A percentile compares a stretch with the other conserved stretches of the same genome.
Conservation (phyloP, 1,140 invertebrate genomes). For the Drosophila takahashii region DNA sequence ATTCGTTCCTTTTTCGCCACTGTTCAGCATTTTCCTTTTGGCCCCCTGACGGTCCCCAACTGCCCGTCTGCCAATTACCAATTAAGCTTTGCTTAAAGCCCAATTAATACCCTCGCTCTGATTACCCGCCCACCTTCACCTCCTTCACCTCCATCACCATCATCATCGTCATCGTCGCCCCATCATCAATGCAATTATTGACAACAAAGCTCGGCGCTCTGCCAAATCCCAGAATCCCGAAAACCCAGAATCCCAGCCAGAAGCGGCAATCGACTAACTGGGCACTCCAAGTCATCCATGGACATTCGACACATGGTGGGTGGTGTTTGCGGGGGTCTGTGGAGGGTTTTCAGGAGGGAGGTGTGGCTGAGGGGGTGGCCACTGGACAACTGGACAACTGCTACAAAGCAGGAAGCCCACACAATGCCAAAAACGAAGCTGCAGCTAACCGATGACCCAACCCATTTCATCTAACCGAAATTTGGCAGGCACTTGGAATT, state of each 20-base stretch:
- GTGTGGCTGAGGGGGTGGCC: neutral
- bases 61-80: slow-evolving; percentile 60
- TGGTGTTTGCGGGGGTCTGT: neutral
- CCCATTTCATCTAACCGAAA: slow-evolving; percentile 15
- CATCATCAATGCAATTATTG: slow-evolving; percentile 81
- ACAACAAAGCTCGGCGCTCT: slow-evolving; percentile 73
- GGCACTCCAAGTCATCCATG: slow-evolving; percentile 34
- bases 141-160: too few relatives aligned
- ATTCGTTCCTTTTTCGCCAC: slow-evolving; percentile 22
- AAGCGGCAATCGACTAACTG: slow-evolving; percentile 50
- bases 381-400: neutral
- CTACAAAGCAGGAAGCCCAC: slow-evolving; percentile 4
- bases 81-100: slow-evolving; percentile 80
- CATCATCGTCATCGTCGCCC: slow-evolving; percentile 8
- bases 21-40: slow-evolving; percentile 11
- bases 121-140: slow-evolving; percentile 18
- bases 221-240: slow-evolving; percentile 53
- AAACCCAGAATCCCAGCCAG: slow-evolving; percentile 29
- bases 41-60: neutral
- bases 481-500: neutral
- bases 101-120: slow-evolving; percentile 60
- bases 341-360: neutral
- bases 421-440: slow-evolving; percentile 30
- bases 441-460: slow-evolving; percentile 11
- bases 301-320: slow-evolving; percentile 11